Conservation (phyloP, 92 coral and sea anemone genomes). For the Actinostola sp. region DNA sequence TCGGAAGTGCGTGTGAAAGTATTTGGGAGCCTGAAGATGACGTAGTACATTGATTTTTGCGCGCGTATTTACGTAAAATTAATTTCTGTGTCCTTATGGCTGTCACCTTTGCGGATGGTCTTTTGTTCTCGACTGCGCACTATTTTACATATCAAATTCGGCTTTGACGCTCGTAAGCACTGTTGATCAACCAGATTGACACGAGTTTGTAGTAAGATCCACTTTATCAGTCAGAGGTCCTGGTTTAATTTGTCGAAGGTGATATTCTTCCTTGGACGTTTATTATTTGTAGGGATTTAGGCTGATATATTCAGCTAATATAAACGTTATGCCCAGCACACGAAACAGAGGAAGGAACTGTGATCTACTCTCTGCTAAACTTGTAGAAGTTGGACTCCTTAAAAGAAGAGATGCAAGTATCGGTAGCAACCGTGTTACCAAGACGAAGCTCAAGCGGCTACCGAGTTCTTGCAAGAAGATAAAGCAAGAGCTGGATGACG, state of each 20-base stretch:
- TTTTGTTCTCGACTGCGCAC: slow-evolving; percentile 29
- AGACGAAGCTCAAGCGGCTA: slow-evolving; percentile 43
- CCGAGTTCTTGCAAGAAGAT: slow-evolving; percentile 43
- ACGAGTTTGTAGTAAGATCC: slow-evolving; percentile 1
- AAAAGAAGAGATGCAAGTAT: slow-evolving; percentile 11
- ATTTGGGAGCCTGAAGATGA: slow-evolving; percentile 46
- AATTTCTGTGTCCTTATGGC: slow-evolving; percentile 38
- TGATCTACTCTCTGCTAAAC: slow-evolving; percentile 40
- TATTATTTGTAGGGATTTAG: neutral
- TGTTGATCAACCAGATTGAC: slow-evolving; percentile 20
- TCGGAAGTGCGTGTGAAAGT: slow-evolving; percentile 69
- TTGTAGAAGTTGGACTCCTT: slow-evolving; percentile 33
- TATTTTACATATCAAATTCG: slow-evolving; percentile 32
- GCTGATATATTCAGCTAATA: too few species aligned
- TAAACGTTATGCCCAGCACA: slow-evolving; percentile 38
- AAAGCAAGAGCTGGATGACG: slow-evolving; percentile 42
- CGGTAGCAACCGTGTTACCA: neutral
- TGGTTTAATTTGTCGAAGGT: neutral
- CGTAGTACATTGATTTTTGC: slow-evolving; percentile 66
- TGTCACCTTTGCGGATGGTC: slow-evolving; percentile 41
- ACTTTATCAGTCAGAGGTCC: neutral
- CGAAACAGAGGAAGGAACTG: slow-evolving; percentile 31
- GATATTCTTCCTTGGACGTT: neutral
- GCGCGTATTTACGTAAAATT: slow-evolving; percentile 64
- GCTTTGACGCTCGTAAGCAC: slow-evolving; percentile 36